A percentile compares a stretch with the other conserved stretches of the same genome.
These are phyloP conservation scores for Habropoda laboriosa DNA, from an alignment of 1,140 invertebrate genomes.

Conservation along the genomic window DNA sequence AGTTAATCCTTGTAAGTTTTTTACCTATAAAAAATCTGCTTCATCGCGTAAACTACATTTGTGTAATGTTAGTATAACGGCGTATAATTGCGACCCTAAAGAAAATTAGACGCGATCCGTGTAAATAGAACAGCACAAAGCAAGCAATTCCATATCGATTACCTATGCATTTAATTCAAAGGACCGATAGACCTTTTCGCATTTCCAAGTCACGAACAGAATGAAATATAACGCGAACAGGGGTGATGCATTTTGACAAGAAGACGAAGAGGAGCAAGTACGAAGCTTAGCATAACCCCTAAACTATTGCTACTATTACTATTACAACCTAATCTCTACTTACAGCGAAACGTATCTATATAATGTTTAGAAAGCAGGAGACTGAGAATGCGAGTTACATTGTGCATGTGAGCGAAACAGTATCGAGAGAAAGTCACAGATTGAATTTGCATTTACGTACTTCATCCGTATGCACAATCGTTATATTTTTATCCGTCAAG, in stretches of 20 bases:
- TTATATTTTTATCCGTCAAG: slow-evolving; percentile 52
- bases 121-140: slow-evolving; percentile 21
- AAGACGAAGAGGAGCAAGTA: background rate
- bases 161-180: slow-evolving; percentile 30
- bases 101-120: background rate
- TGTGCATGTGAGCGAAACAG: slow-evolving; percentile 36
- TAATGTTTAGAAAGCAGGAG: slow-evolving; percentile 45
- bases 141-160: slow-evolving; percentile 10
- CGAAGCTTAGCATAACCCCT: slow-evolving; percentile 8
- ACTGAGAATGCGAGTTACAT: slow-evolving; percentile 40
- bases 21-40: slow-evolving; percentile 36
- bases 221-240: slow-evolving; percentile 18
- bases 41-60: background rate
- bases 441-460: slow-evolving; percentile 52
- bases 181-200: background rate
- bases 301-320: slow-evolving; percentile 11
- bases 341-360: slow-evolving; percentile 31
- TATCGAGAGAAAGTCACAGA: slow-evolving; percentile 30
- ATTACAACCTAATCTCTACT: slow-evolving; percentile 34
- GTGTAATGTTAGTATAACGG: slow-evolving; percentile 8
- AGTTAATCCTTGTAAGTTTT: slow-evolving; percentile 46
- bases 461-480: slow-evolving; percentile 64
- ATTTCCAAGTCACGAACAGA: background rate
- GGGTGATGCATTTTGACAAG: too few species aligned
- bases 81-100: background rate